phyloP scores from a whole-genome alignment of 1,140 invertebrate genomes.

The Bombus vancouverensis region DNA sequence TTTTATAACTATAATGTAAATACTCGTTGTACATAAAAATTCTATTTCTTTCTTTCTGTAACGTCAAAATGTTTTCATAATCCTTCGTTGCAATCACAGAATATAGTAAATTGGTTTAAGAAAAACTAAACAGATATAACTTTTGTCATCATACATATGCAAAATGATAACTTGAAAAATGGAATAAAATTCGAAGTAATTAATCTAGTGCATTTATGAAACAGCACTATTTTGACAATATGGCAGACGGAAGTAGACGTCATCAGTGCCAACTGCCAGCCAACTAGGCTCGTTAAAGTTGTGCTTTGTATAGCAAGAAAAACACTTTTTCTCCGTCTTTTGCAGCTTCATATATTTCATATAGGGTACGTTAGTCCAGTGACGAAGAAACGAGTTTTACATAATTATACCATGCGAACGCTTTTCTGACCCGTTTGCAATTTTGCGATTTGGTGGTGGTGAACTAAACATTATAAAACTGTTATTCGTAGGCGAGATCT shows the following conservation, averaged over 20 bases:
- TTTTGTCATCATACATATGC: neutral
- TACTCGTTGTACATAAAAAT: neutral
- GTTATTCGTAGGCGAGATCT: conserved; percentile 49
- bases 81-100: neutral
- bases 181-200: conserved; percentile 40
- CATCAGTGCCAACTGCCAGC: conserved; percentile 80
- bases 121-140: neutral
- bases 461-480: conserved; percentile 45
- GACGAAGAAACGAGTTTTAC: conserved; percentile 28
- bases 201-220: conserved; percentile 49
- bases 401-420: conserved; percentile 34
- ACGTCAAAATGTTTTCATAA: neutral
- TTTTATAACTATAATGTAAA: neutral
- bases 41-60: neutral
- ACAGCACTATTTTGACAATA: conserved; percentile 65
- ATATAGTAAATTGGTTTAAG: neutral
- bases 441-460: conserved; percentile 36
- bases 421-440: conserved; percentile 23
- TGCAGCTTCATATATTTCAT: conserved; percentile 63
- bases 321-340: conserved; percentile 70
- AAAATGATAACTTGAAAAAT: neutral
- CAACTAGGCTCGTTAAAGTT: conserved; percentile 70
- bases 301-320: conserved; percentile 73
- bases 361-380: conserved; percentile 68
- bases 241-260: conserved; percentile 81